Conservation (phyloP, 2,113 vertebrate genomes). For the Tachuris rubrigastra region DNA sequence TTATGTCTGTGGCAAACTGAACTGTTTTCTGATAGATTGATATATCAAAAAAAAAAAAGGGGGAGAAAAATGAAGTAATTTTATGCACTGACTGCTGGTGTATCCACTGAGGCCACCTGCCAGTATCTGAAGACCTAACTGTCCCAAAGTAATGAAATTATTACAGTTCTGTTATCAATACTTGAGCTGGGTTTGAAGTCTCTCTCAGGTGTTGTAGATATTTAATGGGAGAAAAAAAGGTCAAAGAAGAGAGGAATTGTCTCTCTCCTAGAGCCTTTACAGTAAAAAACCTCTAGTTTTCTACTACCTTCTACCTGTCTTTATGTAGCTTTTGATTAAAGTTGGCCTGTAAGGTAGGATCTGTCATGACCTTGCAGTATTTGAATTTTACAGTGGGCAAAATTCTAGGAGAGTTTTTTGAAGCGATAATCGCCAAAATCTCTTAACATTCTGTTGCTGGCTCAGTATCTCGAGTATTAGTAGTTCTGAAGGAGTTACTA, state of each 20-base stretch:
- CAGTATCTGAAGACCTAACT: neutral
- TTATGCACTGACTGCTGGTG: neutral
- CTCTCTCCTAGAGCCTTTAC: neutral
- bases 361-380: neutral
- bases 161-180: neutral
- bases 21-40: neutral
- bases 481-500: neutral
- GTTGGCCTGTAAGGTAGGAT: neutral
- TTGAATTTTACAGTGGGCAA: neutral
- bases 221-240: neutral
- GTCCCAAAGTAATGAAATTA: neutral
- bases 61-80: neutral
- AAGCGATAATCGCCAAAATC: neutral
- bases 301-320: neutral
- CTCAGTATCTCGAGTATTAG: neutral
- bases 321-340: neutral
- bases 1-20: neutral
- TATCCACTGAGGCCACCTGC: neutral
- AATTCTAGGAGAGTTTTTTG: neutral
- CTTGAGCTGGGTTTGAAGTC: neutral
- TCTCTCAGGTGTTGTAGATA: neutral
- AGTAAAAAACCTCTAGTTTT: neutral
- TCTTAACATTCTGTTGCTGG: neutral
- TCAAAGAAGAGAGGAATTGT: neutral
- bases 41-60: neutral